Base-by-base conservation (phyloP, 64 coral and sea anemone genomes). In the Stichodactyla mertensii region DNA sequence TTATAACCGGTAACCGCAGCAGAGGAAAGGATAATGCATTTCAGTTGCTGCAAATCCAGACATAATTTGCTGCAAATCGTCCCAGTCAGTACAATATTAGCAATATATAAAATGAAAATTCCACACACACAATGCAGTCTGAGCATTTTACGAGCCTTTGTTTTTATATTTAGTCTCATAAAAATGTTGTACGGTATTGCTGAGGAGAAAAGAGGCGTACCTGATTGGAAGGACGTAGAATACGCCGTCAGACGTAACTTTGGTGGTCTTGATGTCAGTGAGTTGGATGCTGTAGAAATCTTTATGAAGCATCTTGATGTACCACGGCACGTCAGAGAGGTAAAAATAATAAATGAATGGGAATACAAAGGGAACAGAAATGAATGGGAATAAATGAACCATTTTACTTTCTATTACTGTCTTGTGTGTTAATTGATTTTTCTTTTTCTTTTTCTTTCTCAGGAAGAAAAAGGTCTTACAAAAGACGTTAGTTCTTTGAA, bases 191-290 rank as follows among this genome's bases (percentile, higher is more conserved):
- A 60, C 83, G 84, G 77, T 53, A 79, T 78, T 6, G 89, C 89
- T 24, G 83, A 90, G 69, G 0, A 15, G 69, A 64, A 57, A 12
- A 28, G 16, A 7, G 62, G n/a, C 14, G 81, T 84, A 16, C 89
- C 89, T 22, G 54, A 69, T 61, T 90, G 89, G 89, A 36, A 53
- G 11, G 83, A 85, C 9, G 60, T 90, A 20, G 89, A 90, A 80
- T 84, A 79, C 52, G 89, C 89, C 31, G 84, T 90, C 45, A 90
- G 89, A 86, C 55, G 89, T 15, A 90, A 86, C 82, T 90, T 90
- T 77, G 89, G 83, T 27, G 89, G 89, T 78, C 55, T 90, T 83
- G 82, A 90, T 85, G 89, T 77, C 70, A 83, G 79, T 80, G 89
- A 86, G 15, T 57, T 90, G 9, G 51, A 86, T 23, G 83, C 89